Evolutionary conservation across 1,140 invertebrate species (phyloP).

Genomic region (Carcinoscorpius rotundicauda): DNA sequence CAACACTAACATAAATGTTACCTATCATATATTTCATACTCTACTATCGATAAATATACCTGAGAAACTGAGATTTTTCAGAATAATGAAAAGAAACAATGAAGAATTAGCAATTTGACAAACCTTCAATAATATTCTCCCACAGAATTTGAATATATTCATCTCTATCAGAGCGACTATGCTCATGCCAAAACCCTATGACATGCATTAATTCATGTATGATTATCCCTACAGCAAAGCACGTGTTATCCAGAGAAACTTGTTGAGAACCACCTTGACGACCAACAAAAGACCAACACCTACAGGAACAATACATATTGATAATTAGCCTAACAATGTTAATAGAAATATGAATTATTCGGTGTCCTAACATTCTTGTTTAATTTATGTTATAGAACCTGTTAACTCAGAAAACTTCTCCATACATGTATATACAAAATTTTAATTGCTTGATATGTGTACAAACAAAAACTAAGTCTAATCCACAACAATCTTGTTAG

Average conservation of each 20-base stretch:
- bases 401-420: too few species aligned
- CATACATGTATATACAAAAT: too few species aligned
- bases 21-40: too few species aligned
- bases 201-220: conserved; percentile 32
- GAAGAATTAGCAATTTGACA: conserved; percentile 3
- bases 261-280: conserved; percentile 11
- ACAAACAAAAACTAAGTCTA: too few species aligned
- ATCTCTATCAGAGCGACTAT: conserved; percentile 34
- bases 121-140: conserved; percentile 25
- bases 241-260: conserved; percentile 13
- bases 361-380: too few species aligned
- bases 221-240: conserved; percentile 21
- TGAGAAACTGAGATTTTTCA: not conserved
- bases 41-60: too few species aligned
- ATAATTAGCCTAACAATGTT: too few species aligned
- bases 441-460: too few species aligned
- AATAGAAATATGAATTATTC: too few species aligned
- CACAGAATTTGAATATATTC: conserved; percentile 28
- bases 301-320: not conserved
- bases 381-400: too few species aligned
- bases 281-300: conserved; percentile 3
- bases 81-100: not conserved
- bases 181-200: conserved; percentile 35
- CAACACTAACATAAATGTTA: too few species aligned
- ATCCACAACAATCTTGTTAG: too few species aligned